Evolutionary conservation across 2,888 invertebrate species (phyloP), one percentile per base, ranked within the genome.

Genomic region (Mesochorus sp.): DNA sequence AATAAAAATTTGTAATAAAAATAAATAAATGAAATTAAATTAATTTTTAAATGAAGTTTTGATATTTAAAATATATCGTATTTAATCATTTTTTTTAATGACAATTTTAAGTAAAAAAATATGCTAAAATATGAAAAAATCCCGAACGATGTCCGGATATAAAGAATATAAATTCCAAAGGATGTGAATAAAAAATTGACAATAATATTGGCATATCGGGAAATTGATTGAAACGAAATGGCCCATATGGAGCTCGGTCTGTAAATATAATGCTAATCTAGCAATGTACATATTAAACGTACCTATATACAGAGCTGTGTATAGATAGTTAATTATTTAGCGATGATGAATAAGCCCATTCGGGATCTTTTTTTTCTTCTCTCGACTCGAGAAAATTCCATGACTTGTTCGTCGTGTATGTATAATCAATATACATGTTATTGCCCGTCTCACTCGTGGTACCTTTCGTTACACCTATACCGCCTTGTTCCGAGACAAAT

Each of bases 321-420:
- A 21, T 24, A 31, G 28, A 68, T 57, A 57, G 55, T 67, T 67
- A 44, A 68, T 68, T 68, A 68, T 34, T 44, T 19, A 53, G 42
- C 44, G 55, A 68, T 68, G 44, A 57, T 55, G 44, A 55, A 68
- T 55, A 68, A 68, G 67, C n/a, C 24, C n/a, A 57, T 68, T 57
- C 28, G 49, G 19, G 28, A 17, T 28, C 17, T 53, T 68, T 44
- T 55, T 44, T 44, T 14, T 14, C 24, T 24, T 49, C 24, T 66
- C n/a, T 66, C 17, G 42, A 12, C 31, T 44, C 34, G 17, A 44
- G 21, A 55, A 34, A 59, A 59, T 71, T 67, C 55, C 37, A 37
- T 21, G 21, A 31, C 42, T 31, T 42, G 28, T 55, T 55, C n/a
- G 21, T 8, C 10, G 31, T 47, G 10, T 14, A 26, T 37, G 49